Conservation (phyloP, 2,113 vertebrate genomes). For the Hypomesus transpacificus region DNA sequence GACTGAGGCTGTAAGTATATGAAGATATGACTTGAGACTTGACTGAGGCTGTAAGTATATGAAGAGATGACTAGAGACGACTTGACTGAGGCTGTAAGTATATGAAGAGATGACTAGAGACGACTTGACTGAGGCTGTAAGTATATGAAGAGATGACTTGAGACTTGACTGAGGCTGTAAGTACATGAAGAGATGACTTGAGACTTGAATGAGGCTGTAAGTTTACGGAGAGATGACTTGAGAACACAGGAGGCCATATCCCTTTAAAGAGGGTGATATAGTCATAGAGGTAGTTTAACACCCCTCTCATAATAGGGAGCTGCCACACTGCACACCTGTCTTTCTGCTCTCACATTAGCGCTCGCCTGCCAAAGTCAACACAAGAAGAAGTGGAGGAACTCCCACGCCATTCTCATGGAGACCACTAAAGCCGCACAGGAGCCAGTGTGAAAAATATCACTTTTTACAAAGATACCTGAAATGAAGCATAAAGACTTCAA, state of each 20-base stretch:
- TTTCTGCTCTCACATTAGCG: slow-evolving; percentile 48
- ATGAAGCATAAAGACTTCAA: slow-evolving; percentile 32
- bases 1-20: slow-evolving; percentile 10
- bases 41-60: neutral
- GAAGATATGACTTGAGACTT: slow-evolving; percentile 19
- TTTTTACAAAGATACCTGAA: slow-evolving; percentile 10
- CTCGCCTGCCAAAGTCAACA: slow-evolving; percentile 66
- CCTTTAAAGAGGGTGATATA: neutral
- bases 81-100: slow-evolving; percentile 1
- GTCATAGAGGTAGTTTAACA: neutral
- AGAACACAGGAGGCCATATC: neutral
- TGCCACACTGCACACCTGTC: slow-evolving; percentile 32
- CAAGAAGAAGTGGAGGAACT: slow-evolving; percentile 19
- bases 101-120: slow-evolving; percentile 24
- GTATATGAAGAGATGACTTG: neutral
- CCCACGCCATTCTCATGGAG: slow-evolving; percentile 29
- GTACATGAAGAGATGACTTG: too few relatives aligned
- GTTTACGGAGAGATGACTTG: slow-evolving; percentile 21
- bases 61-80: slow-evolving; percentile 15
- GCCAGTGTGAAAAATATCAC: neutral
- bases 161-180: too few relatives aligned
- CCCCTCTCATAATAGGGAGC: slow-evolving; percentile 19
- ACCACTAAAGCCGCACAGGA: slow-evolving; percentile 2
- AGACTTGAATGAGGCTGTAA: neutral
- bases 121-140: neutral